A percentile compares a stretch with the other conserved stretches of the same genome.
These are phyloP conservation scores for Akabosia matsudoensis DNA, from an alignment of 1,140 invertebrate species.

Conservation along the genomic window DNA sequence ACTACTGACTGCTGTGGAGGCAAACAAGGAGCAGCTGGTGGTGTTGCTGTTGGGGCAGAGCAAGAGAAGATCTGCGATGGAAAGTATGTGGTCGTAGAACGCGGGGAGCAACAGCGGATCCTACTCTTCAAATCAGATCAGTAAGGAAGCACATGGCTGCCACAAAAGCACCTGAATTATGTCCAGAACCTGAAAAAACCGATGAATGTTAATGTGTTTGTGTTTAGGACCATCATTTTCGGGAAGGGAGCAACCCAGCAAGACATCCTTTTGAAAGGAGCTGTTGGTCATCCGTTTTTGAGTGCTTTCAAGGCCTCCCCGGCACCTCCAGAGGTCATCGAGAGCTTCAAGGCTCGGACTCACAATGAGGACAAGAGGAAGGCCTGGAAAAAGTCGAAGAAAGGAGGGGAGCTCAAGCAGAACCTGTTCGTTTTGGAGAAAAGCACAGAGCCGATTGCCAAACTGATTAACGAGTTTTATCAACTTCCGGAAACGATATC, in stretches of 20 bases:
- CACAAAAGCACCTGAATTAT: neutral
- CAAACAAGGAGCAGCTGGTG: neutral
- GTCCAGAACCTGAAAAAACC: neutral
- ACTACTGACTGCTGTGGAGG: too few species aligned
- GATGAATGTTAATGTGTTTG: neutral
- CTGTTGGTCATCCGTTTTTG: constrained; percentile 22
- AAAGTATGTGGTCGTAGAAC: constrained; percentile 30
- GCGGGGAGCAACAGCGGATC: constrained; percentile 36
- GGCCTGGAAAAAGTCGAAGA: neutral
- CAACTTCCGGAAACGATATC: neutral
- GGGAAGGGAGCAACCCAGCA: constrained; percentile 36
- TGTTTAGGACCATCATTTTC: constrained; percentile 29
- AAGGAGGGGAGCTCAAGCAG: neutral
- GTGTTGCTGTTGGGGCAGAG: neutral
- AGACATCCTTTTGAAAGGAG: constrained; percentile 33
- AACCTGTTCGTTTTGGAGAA: neutral
- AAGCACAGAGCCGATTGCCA: neutral
- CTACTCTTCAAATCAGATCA: constrained; percentile 35
- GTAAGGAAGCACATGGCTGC: constrained; percentile 26
- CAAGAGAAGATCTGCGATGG: constrained; percentile 33
- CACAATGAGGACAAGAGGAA: neutral
- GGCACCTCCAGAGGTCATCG: neutral
- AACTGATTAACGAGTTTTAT: constrained; percentile 8
- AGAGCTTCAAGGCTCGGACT: neutral
- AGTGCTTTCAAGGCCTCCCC: constrained; percentile 23